Conservation (phyloP, 2,113 vertebrate species). For the Corynorhinus townsendii region DNA sequence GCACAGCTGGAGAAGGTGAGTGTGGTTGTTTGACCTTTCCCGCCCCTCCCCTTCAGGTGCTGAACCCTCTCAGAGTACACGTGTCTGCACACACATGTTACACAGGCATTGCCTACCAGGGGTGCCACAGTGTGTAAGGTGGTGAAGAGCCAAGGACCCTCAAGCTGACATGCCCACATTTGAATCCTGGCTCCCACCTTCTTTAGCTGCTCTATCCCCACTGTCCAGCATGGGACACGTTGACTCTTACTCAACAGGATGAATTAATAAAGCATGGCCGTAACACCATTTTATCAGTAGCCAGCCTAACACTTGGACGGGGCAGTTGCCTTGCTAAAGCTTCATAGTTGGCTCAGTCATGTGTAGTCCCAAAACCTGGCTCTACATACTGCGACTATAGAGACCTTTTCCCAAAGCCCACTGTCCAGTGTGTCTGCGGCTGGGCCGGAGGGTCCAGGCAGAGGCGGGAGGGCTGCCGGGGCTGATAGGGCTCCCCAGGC, state of each 20-base stretch:
- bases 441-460: background rate
- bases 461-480: background rate
- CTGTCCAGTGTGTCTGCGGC: background rate
- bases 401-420: background rate
- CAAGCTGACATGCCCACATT: background rate
- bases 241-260: background rate
- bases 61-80: background rate
- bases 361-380: background rate
- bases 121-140: fast-evolving
- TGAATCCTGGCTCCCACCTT: background rate
- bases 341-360: background rate
- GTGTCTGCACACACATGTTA: background rate
- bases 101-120: fast-evolving
- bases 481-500: background rate
- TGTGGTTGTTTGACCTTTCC: background rate
- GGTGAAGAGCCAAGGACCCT: background rate
- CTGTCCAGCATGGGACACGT: background rate
- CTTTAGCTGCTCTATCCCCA: background rate
- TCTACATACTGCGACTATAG: fast-evolving
- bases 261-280: no score
- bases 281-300: background rate
- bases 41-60: background rate
- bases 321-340: background rate
- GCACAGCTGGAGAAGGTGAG: conserved; percentile 94
- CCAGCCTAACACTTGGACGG: background rate